A percentile compares a stretch with the other conserved stretches of the same genome.
Conservation (phyloP, 2,888 invertebrate genomes). For the Protonemura montana region DNA sequence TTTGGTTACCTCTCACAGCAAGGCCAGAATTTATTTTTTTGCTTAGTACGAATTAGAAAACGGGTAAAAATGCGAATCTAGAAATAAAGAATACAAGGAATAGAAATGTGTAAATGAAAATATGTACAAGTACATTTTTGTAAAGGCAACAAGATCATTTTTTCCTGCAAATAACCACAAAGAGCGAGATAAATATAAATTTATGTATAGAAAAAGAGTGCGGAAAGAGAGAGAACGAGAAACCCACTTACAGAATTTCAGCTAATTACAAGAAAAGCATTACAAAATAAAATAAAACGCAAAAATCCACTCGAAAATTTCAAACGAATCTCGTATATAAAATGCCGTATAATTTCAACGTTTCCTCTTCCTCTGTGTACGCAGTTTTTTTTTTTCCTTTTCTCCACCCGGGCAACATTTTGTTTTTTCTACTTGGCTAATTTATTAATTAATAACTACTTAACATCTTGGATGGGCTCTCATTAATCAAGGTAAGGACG, state of each 20-base stretch:
- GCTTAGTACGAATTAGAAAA: not conserved
- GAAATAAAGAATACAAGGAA: not conserved
- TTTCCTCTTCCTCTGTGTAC: not conserved
- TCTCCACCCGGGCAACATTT: not conserved
- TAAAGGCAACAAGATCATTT: not conserved
- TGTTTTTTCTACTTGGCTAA: conserved; percentile 17
- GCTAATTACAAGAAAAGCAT: not conserved
- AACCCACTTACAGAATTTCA: not conserved
- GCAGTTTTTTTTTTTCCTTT: not conserved
- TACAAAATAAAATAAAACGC: not conserved
- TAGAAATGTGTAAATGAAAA: conserved; percentile 7
- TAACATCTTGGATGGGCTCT: conserved; percentile 4
- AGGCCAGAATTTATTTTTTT: not conserved
- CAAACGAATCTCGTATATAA: not conserved
- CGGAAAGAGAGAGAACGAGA: not conserved
- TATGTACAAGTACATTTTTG: not conserved
- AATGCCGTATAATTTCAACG: not conserved
- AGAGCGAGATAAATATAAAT: not conserved
- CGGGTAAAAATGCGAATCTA: not conserved
- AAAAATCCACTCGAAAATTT: not conserved
- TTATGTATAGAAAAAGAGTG: not conserved
- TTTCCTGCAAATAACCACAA: not conserved
- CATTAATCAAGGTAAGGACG: conserved; percentile 34
- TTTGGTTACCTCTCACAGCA: not conserved
- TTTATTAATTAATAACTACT: conserved; percentile 38